Evolutionary conservation across 2,888 invertebrate species (phyloP), one percentile per base, ranked within the genome.

Genomic region (Andricus curvator): DNA sequence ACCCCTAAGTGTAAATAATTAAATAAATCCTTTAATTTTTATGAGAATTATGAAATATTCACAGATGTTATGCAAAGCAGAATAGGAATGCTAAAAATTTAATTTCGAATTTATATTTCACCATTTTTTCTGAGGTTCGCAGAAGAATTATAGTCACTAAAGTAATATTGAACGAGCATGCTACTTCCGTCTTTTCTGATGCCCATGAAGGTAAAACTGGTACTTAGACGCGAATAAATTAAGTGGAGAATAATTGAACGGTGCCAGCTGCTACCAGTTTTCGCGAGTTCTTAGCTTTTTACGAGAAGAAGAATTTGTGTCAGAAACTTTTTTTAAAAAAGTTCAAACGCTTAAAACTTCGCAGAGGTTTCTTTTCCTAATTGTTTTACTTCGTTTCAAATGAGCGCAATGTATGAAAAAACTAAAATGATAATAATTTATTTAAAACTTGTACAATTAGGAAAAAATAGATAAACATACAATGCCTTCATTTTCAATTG

Each of bases 261-360:
- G 56, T 74, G n/a, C 56, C 56, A 74, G 37, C 56, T 74, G 74
- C 29, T 37, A 74, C 74, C 74, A 56, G 33, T 74, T 74, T 56
- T 74, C 44, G 48, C 48, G 29, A 70, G 29, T 70, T 70, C 29
- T 51, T 29, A 29, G 17, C 20, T 70, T 29, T 51, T 70, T 70
- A 51, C 29, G 11, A 51, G 51, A 33, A 70, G 51, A 33, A 33
- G 29, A 70, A 70, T 44, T n/a, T 70, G 70, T 51, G 70, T 51
- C 33, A 70, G 25, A 20, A 51, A 13, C 25, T 67, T 22, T 37
- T 67, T n/a, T 22, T 8, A 67, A 67, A n/a, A n/a, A 56, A 41
- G 20, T 67, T 37, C 20, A n/a, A 41, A 41, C 22, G 13, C 41
- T n/a, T n/a, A 48, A 51, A 20, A 17, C 29, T 68, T 25, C 29